These are phyloP conservation scores for Acanthiza pusilla DNA, from an alignment of 2,797 vertebrate genomes.

Conservation along the genomic window DNA sequence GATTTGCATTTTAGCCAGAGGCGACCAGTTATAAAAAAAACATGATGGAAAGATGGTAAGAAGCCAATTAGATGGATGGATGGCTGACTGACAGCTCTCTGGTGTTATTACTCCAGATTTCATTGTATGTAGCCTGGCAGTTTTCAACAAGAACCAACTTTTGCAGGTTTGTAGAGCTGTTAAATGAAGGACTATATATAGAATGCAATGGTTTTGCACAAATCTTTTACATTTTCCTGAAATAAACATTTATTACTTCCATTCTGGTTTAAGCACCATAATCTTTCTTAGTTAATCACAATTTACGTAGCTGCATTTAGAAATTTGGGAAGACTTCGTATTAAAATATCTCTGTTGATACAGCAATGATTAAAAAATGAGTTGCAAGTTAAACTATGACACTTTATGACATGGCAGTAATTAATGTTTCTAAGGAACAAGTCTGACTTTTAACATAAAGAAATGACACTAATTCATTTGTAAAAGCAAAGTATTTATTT, in stretches of 20 bases:
- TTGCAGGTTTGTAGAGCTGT: slow-evolving; percentile 78
- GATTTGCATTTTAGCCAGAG: slow-evolving; percentile 99
- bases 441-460: neutral
- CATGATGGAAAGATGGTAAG: slow-evolving; percentile 99
- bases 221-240: slow-evolving; percentile 72
- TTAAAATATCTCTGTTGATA: slow-evolving; percentile 43
- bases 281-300: slow-evolving; percentile 67
- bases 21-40: slow-evolving; percentile 99
- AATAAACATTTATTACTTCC: slow-evolving; percentile 76
- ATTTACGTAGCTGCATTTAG: slow-evolving; percentile 53
- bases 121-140: slow-evolving; percentile 81
- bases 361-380: slow-evolving; percentile 64
- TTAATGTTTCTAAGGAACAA: slow-evolving; percentile 42
- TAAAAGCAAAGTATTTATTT: neutral
- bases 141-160: slow-evolving; percentile 82
- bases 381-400: slow-evolving; percentile 13
- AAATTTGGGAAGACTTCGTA: slow-evolving; percentile 59
- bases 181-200: slow-evolving; percentile 79
- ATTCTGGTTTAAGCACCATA: slow-evolving; percentile 49
- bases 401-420: neutral
- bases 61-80: slow-evolving; percentile 99
- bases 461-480: slow-evolving; percentile 12
- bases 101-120: slow-evolving; percentile 88
- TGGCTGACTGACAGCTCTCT: slow-evolving; percentile 99
- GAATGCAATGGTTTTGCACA: slow-evolving; percentile 63